Evolutionary conservation across 2,888 invertebrate species (phyloP), one percentile per base, ranked within the genome.

Genomic region (Pocota personata): DNA sequence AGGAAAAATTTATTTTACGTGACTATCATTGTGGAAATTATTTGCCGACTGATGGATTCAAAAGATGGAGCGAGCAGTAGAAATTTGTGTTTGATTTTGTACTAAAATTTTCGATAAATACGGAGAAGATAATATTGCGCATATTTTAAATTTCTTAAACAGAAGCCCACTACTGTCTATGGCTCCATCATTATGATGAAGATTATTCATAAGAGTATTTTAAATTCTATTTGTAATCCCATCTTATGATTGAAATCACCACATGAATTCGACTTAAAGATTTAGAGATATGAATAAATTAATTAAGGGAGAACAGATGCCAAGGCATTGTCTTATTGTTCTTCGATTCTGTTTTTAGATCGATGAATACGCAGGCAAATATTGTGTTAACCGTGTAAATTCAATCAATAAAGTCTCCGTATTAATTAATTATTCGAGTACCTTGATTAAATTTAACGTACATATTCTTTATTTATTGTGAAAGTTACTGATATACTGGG

Each of bases 11-110:
- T 75, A 79, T 69, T 52, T 62, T 75, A 75, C 83, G 77, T 83
- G 82, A 73, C 78, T 83, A 67, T 73, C 78, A 73, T 73, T 43
- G 66, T 52, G 60, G 46, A 72, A 73, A 78, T 77, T 67, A 73
- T 69, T 83, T 75, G 52, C 48, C 64, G 55, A 69, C 35, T 37
- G 62, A 58, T 55, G 57, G n/a, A 21, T 72, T 69, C 46, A 37
- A 21, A 32, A 19, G 64, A 46, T 57, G 46, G 52, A 43, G 60
- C 19, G 27, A 4, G 16, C 19, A 10, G 43, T 43, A 21, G 52
- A n/a, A 55, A 27, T 60, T 27, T 19, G 12, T 12, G 35, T 37
- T n/a, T 37, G 7, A 1, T 37, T 37, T 37, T 37, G 3, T n/a
- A 3, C 1, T n/a, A 37, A n/a, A 37, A 2, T 40, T 40, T 10